Evolutionary conservation across 2,888 invertebrate genomes (phyloP), one percentile per base, ranked within the genome.

Genomic region (Ennomos erosarius): DNA sequence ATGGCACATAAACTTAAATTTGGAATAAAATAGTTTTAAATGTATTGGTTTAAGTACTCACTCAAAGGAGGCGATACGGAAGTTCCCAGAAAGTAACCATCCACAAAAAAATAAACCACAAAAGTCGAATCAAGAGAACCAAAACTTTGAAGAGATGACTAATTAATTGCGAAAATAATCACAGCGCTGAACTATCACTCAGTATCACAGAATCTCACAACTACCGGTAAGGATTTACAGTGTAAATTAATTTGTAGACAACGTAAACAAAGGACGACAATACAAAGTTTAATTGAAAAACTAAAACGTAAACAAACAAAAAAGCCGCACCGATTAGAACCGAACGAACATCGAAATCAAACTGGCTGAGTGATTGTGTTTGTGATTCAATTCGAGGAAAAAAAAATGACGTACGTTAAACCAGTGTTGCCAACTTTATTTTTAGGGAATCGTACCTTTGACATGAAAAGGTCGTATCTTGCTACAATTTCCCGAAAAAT

Each of bases 171-270:
- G n/a, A 55, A 63, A 51, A 55, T 52, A 55, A 50, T 62, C 34
- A 49, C 63, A 56, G 55, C 44, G 34, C 45, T 40, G 60, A 64
- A 68, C 56, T 57, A 52, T 64, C 63, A 65, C 51, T 74, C 65
- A 67, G 67, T 79, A 80, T 78, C 84, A 85, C 82, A 80, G 73
- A 55, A 51, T 60, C 65, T 66, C 85, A 84, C 79, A 81, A 81
- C 73, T 12, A 75, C 76, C 70, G 56, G 39, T 64, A 42, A 44
- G 45, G 59, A 45, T 45, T 26, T 59, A 43, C n/a, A 45, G 13
- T 45, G 11, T 49, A 54, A 50, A 56, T 56, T 63, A 63, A 64
- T 65, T 67, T 69, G 57, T 62, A 55, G 49, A 62, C 62, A 68
- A 56, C 37, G 55, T 70, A 67, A 70, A 71, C 70, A 77, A 71